A percentile compares a stretch with the other conserved stretches of the same genome.
phyloP scores from a whole-genome alignment of 2,113 vertebrate species.

The Crocuta crocuta region DNA sequence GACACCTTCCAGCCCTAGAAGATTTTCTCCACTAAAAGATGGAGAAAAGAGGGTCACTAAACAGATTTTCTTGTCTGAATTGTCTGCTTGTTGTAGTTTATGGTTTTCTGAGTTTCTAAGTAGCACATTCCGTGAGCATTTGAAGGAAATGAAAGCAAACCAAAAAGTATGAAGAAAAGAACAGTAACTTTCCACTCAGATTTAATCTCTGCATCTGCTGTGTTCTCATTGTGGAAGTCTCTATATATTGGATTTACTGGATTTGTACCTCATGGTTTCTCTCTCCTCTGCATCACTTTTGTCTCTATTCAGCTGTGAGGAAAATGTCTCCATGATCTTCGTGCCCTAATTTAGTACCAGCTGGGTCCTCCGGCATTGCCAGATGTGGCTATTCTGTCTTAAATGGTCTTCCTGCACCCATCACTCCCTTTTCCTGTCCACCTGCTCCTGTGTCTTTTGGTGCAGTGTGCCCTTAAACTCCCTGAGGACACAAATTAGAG shows the following conservation, averaged over 20 bases:
- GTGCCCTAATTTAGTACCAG: not conserved
- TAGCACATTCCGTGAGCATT: not conserved
- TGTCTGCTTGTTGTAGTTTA: not conserved
- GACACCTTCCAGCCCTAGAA: not conserved
- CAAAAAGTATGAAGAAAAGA: constrained; percentile 48
- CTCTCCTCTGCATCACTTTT: not conserved
- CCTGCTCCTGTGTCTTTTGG: not conserved
- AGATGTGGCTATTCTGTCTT: not conserved
- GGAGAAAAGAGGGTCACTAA: not conserved
- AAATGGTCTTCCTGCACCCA: not conserved
- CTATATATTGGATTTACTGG: not conserved
- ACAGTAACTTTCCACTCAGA: not conserved
- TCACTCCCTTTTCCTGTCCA: not conserved
- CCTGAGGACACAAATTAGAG: not conserved
- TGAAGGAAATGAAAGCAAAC: not conserved
- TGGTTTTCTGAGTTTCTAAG: constrained; percentile 23
- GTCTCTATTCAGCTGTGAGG: not conserved
- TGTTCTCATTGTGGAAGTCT: constrained; percentile 38
- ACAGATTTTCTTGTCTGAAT: not conserved
- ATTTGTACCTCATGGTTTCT: not conserved
- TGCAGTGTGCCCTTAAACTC: not conserved
- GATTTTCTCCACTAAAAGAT: not conserved
- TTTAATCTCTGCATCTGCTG: not conserved
- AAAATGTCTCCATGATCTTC: not conserved
- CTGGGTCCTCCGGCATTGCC: not conserved